phyloP scores from a whole-genome alignment of 1,140 invertebrate genomes.

The Glossosoma conforme region DNA sequence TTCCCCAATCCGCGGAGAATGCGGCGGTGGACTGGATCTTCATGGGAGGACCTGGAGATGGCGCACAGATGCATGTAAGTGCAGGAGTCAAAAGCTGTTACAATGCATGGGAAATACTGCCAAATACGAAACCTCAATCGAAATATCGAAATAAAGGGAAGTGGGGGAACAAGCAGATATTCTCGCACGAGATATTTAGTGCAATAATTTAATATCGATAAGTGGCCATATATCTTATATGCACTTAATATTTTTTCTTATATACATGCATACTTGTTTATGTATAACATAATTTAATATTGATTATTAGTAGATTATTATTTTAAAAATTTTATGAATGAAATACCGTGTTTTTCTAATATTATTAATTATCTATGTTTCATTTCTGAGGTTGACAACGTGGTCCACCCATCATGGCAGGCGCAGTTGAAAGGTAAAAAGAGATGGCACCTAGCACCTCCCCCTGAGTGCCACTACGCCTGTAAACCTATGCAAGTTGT shows the following conservation, averaged over 20 bases:
- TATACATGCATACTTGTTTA: background rate
- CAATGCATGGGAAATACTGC: background rate
- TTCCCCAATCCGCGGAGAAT: slow-evolving; percentile 76
- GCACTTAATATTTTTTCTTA: too few relatives aligned
- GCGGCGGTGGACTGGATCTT: slow-evolving; percentile 93
- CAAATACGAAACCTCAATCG: background rate
- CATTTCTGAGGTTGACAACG: slow-evolving; percentile 75
- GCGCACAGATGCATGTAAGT: slow-evolving; percentile 90
- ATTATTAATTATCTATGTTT: background rate
- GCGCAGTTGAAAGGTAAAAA: slow-evolving; percentile 85
- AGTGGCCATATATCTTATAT: too few relatives aligned
- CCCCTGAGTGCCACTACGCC: slow-evolving; percentile 78
- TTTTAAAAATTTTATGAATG: slow-evolving; percentile 1
- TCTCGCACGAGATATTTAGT: too few relatives aligned
- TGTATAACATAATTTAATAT: background rate
- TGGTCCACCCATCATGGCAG: slow-evolving; percentile 89
- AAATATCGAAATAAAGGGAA: too few relatives aligned
- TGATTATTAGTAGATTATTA: slow-evolving; percentile 1
- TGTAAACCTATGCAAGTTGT: slow-evolving; percentile 66
- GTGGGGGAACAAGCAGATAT: too few relatives aligned
- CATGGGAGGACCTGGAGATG: slow-evolving; percentile 89
- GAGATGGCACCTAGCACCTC: slow-evolving; percentile 80
- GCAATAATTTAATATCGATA: too few relatives aligned
- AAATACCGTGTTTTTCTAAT: too few relatives aligned
- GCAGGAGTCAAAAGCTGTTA: background rate